phyloP scores from a whole-genome alignment of 2,113 vertebrate species.

The Heloderma charlesbogerti region DNA sequence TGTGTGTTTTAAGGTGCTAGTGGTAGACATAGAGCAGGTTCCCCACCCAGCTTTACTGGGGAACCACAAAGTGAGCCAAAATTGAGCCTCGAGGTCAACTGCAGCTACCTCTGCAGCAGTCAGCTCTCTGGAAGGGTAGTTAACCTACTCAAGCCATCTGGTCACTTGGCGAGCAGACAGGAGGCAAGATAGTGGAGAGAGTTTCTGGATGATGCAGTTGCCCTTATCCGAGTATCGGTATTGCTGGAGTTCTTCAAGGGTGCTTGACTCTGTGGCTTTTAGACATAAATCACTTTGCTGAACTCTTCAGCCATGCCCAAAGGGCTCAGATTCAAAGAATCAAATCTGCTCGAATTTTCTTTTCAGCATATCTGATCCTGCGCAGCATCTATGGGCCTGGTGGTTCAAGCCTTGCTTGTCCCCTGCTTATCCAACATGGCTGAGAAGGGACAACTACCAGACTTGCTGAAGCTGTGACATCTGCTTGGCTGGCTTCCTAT shows the following conservation, averaged over 20 bases:
- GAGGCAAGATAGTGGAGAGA: constrained; percentile 19
- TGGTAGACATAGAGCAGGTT: constrained; percentile 63
- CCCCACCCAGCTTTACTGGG: constrained; percentile 25
- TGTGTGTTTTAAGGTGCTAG: constrained; percentile 54
- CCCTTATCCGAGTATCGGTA: constrained; percentile 48
- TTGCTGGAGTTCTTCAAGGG: constrained; percentile 62
- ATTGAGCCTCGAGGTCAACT: constrained; percentile 64
- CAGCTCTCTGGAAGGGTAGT: constrained; percentile 48
- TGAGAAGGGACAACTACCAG: background rate
- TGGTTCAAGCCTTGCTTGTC: background rate
- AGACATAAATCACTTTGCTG: constrained; percentile 49
- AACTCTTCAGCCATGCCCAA: background rate
- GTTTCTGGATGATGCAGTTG: constrained; percentile 60
- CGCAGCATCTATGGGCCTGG: background rate
- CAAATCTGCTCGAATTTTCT: background rate
- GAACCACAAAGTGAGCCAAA: constrained; percentile 55
- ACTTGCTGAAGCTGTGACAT: background rate
- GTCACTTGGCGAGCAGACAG: constrained; percentile 15
- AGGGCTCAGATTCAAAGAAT: background rate
- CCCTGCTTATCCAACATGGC: background rate
- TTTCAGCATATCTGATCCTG: background rate
- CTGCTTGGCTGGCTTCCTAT: background rate
- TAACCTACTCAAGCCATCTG: constrained; percentile 57
- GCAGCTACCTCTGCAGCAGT: constrained; percentile 60
- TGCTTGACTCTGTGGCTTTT: constrained; percentile 63